A percentile compares a stretch with the other conserved stretches of the same genome.
phyloP scores from a whole-genome alignment of 2,888 invertebrate species.

The Lasioglossum oenotherae region DNA sequence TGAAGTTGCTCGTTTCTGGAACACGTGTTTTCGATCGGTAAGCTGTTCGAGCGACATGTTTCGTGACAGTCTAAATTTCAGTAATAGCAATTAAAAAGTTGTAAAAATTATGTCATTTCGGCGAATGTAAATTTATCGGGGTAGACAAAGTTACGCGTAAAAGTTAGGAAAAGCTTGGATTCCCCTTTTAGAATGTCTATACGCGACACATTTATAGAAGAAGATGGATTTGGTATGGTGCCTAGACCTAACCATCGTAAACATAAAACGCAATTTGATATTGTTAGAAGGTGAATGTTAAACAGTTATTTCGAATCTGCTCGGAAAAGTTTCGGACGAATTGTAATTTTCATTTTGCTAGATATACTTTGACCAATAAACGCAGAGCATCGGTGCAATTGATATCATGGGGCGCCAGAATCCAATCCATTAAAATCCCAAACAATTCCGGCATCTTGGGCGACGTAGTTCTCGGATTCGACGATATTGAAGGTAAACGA shows the following conservation, averaged over 20 bases:
- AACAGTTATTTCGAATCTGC: background rate
- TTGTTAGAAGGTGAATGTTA: constrained; percentile 69
- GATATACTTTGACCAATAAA: constrained; percentile 85
- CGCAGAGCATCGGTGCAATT: constrained; percentile 83
- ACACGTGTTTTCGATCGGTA: constrained; percentile 24
- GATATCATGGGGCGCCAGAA: constrained; percentile 86
- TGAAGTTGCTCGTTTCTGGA: constrained; percentile 34
- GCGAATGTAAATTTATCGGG: constrained; percentile 24
- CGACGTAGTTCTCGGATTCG: constrained; percentile 86
- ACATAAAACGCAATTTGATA: constrained; percentile 53
- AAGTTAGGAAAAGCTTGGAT: background rate
- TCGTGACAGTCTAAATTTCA: constrained; percentile 27
- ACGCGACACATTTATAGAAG: constrained; percentile 63
- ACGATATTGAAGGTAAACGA: constrained; percentile 85
- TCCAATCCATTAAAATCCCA: constrained; percentile 85
- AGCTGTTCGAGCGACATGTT: constrained; percentile 24
- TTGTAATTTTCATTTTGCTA: constrained; percentile 23
- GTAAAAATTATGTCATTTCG: background rate
- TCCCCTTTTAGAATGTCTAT: constrained; percentile 60
- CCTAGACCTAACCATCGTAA: constrained; percentile 44
- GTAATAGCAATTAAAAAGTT: constrained; percentile 11
- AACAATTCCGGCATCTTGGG: constrained; percentile 84
- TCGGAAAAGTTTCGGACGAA: background rate
- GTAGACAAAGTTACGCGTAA: background rate
- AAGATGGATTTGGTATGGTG: constrained; percentile 77